phyloP scores from a whole-genome alignment of 2,797 vertebrate genomes.

The Danio kyathit region DNA sequence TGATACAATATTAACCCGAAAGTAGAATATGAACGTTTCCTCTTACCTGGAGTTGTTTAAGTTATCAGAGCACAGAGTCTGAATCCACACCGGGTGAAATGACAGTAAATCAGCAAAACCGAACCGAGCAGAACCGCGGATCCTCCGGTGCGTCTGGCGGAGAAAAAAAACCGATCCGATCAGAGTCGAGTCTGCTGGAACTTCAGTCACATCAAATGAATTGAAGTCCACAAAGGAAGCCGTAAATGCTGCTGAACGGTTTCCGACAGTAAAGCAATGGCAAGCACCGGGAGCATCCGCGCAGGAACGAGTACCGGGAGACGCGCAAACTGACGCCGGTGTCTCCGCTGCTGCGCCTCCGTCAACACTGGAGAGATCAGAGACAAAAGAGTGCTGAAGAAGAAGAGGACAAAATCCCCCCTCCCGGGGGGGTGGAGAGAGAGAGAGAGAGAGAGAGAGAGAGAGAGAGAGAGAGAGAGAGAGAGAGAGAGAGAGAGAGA shows the following conservation, averaged over 20 bases:
- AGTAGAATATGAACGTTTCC: conserved; percentile 7
- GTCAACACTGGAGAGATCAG: conserved; percentile 51
- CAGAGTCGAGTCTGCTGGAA: background rate
- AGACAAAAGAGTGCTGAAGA: conserved; percentile 60
- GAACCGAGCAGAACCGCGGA: conserved; percentile 21
- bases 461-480: conserved; percentile 15
- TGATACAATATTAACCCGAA: too few species aligned
- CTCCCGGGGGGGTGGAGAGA: conserved; percentile 32
- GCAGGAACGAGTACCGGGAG: background rate
- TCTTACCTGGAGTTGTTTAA: conserved; percentile 41
- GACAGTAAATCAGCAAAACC: conserved; percentile 4
- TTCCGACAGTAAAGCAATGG: background rate
- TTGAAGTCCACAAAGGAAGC: background rate
- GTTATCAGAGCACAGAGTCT: conserved; percentile 16
- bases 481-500: conserved; percentile 14
- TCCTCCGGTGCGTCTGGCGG: conserved; percentile 25
- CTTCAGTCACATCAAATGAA: background rate
- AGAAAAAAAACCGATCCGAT: background rate
- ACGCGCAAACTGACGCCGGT: conserved; percentile 26
- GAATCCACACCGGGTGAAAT: background rate
- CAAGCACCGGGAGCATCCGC: background rate
- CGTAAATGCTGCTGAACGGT: background rate
- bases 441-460: conserved; percentile 32
- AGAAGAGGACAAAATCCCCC: conserved; percentile 35
- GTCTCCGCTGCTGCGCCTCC: conserved; percentile 47